Evolutionary conservation across 2,797 vertebrate species (phyloP).

Genomic region (Tenualosa ilisha): DNA sequence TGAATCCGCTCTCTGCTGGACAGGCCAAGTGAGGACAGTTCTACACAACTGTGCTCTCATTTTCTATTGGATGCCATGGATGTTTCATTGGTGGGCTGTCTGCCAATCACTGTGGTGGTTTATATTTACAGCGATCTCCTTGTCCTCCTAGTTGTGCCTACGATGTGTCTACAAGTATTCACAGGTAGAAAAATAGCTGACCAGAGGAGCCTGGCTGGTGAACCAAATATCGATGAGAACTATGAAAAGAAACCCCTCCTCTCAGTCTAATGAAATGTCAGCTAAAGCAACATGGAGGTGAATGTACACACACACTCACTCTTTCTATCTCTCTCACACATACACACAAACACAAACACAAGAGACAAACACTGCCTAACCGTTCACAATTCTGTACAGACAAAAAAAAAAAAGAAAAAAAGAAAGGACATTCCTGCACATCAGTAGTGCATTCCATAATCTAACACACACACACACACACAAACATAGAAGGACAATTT

Average conservation of each 20-base stretch:
- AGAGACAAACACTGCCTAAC: constrained; percentile 38
- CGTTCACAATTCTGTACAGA: constrained; percentile 60
- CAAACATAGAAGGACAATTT: constrained; percentile 44
- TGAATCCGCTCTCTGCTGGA: too few species aligned
- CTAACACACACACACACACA: constrained; percentile 49
- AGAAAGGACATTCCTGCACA: neutral
- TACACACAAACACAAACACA: constrained; percentile 39
- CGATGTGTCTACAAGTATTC: neutral
- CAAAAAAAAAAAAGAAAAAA: neutral
- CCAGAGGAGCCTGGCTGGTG: neutral
- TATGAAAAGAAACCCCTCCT: neutral
- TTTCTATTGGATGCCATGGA: neutral
- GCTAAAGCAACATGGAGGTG: constrained; percentile 43
- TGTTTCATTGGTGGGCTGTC: neutral
- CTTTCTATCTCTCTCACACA: too few species aligned
- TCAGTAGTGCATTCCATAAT: constrained; percentile 21
- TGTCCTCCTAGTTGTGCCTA: neutral
- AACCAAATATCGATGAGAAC: neutral
- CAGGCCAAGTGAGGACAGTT: neutral
- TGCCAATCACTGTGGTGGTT: neutral
- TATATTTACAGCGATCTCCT: neutral
- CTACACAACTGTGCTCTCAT: neutral
- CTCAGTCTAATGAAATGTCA: constrained; percentile 55
- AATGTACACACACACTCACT: neutral
- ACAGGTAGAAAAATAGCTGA: neutral